A percentile compares a stretch with the other conserved stretches of the same genome.
Conservation (phyloP, 1,140 invertebrate species). For the Physella acuta region DNA sequence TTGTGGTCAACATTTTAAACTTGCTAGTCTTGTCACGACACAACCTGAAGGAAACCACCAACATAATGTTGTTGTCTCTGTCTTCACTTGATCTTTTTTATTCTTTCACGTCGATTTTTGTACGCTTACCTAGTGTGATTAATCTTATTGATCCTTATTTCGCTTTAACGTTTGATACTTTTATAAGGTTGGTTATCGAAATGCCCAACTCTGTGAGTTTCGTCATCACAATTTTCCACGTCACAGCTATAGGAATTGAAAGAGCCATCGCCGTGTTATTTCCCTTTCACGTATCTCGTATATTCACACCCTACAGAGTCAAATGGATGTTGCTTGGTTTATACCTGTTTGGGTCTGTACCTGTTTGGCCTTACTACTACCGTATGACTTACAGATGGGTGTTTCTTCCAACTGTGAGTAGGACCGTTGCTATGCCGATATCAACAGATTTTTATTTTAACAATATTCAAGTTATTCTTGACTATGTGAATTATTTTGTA, state of each 20-base stretch:
- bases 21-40: background rate
- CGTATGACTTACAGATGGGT: background rate
- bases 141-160: background rate
- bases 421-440: background rate
- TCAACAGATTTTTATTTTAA: background rate
- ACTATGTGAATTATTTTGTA: too few species aligned
- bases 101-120: background rate
- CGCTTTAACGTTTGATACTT: background rate
- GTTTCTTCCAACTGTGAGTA: background rate
- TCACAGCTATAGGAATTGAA: background rate
- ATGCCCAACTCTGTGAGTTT: background rate
- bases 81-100: background rate
- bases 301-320: background rate
- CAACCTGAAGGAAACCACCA: constrained; percentile 6
- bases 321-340: background rate
- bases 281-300: background rate
- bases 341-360: background rate
- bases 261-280: background rate
- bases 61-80: constrained; percentile 4
- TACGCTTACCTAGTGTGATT: background rate
- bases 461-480: too few species aligned
- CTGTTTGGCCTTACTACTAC: background rate
- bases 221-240: background rate
- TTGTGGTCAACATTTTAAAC: constrained; percentile 1
- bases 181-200: background rate